Percentiles rank a stretch among this genome's conserved stretches.
Evolutionary conservation across 2,113 vertebrate species (phyloP).

Genomic region (Coreoperca whiteheadi): DNA sequence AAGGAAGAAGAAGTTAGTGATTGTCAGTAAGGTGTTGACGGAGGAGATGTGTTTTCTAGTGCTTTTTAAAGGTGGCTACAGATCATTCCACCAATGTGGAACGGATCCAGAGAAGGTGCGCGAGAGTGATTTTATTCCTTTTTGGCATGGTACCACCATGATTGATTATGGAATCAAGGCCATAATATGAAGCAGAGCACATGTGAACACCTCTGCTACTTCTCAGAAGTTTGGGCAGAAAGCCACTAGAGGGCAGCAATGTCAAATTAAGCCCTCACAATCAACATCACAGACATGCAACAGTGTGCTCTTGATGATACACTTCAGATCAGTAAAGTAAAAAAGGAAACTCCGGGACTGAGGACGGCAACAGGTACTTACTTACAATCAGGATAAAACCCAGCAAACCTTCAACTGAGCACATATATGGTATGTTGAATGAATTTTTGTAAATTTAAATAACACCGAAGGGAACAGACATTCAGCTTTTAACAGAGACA

Average conservation of each 20-base stretch:
- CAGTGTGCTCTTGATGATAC: background rate
- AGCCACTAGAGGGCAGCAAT: slow-evolving; percentile 55
- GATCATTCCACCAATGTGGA: too few species aligned
- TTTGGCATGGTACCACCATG: too few species aligned
- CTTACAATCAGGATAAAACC: background rate
- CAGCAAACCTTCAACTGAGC: background rate
- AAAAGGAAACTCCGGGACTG: slow-evolving; percentile 15
- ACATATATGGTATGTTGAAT: background rate
- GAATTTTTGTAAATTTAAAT: background rate
- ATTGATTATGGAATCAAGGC: too few species aligned
- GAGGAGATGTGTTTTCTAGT: too few species aligned
- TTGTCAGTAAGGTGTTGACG: too few species aligned
- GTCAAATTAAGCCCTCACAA: background rate
- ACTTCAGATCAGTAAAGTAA: background rate
- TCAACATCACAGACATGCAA: background rate
- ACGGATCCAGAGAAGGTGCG: too few species aligned
- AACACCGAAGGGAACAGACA: background rate
- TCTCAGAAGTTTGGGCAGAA: background rate
- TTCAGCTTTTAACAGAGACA: background rate
- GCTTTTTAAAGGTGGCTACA: too few species aligned
- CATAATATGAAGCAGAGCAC: background rate
- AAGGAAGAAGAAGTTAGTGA: too few species aligned
- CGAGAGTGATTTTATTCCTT: too few species aligned
- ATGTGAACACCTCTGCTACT: background rate
- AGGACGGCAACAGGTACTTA: slow-evolving; percentile 13